A percentile compares a stretch with the other conserved stretches of the same genome.
Evolutionary conservation across 2,888 invertebrate genomes (phyloP).

Genomic region (Minunthozetes semirufus): DNA sequence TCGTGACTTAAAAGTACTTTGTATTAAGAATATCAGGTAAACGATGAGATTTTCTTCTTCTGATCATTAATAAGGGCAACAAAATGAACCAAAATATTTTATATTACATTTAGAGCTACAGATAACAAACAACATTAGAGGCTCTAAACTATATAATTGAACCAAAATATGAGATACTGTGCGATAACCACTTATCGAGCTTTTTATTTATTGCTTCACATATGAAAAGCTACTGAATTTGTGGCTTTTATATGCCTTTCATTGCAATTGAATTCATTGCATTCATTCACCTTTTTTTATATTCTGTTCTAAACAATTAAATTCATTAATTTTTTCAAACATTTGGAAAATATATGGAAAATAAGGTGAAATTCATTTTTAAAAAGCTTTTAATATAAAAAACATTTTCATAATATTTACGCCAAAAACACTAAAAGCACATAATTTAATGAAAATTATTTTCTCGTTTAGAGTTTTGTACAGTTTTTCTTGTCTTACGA

Average conservation of each 20-base stretch:
- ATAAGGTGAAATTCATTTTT: not conserved
- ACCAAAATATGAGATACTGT: not conserved
- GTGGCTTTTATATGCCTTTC: not conserved
- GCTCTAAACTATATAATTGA: conserved; percentile 13
- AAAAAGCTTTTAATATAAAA: not conserved
- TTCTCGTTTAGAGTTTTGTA: not conserved
- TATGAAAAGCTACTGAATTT: conserved; percentile 18
- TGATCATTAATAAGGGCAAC: not conserved
- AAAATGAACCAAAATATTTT: not conserved
- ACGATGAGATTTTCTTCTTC: conserved; percentile 10
- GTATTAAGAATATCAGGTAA: not conserved
- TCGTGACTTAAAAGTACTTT: conserved; percentile 10
- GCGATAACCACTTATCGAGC: not conserved
- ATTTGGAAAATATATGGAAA: not conserved
- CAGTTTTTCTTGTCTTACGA: not conserved
- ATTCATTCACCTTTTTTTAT: not conserved
- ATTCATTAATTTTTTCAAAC: not conserved
- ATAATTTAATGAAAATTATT: not conserved
- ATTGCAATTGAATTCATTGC: not conserved
- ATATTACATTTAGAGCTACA: conserved; percentile 1
- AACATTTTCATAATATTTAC: not conserved
- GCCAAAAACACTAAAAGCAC: not conserved
- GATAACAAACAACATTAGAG: conserved; percentile 6
- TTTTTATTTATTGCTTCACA: conserved; percentile 12
- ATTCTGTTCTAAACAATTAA: not conserved